These are phyloP conservation scores for Apotomis betuletana DNA, from an alignment of 2,888 invertebrate genomes.

Conservation along the genomic window DNA sequence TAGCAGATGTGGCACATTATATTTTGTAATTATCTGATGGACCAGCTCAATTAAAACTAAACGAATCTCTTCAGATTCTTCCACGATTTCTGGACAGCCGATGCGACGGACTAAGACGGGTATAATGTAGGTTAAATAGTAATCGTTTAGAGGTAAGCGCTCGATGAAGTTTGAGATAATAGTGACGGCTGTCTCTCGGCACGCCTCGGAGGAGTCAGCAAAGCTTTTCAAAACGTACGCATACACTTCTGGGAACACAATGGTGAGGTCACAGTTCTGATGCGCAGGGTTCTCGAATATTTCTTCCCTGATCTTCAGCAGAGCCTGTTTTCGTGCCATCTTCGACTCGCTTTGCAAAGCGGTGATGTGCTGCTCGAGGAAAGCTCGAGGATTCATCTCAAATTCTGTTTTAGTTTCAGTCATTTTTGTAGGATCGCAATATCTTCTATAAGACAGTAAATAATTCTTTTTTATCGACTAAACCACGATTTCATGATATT, in stretches of 20 bases:
- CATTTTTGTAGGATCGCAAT: constrained; percentile 53
- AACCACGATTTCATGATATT: constrained; percentile 44
- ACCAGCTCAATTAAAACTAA: constrained; percentile 86
- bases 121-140: constrained; percentile 89
- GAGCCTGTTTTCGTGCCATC: constrained; percentile 80
- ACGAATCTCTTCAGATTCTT: constrained; percentile 91
- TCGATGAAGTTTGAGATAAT: constrained; percentile 83
- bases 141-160: constrained; percentile 86
- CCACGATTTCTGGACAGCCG: constrained; percentile 88
- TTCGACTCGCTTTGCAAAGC: constrained; percentile 85
- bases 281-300: constrained; percentile 71
- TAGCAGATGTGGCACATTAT: constrained; percentile 83
- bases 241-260: constrained; percentile 69
- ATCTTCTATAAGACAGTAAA: not conserved
- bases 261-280: constrained; percentile 65
- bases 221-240: constrained; percentile 74
- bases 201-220: constrained; percentile 85
- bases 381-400: constrained; percentile 65
- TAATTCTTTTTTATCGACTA: constrained; percentile 40
- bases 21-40: constrained; percentile 85
- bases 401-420: constrained; percentile 57
- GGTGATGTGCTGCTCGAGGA: constrained; percentile 66
- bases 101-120: constrained; percentile 90
- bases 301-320: constrained; percentile 80
- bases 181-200: constrained; percentile 83